Base-by-base conservation (phyloP, 2,797 vertebrate genomes). In the Sparus aurata region DNA sequence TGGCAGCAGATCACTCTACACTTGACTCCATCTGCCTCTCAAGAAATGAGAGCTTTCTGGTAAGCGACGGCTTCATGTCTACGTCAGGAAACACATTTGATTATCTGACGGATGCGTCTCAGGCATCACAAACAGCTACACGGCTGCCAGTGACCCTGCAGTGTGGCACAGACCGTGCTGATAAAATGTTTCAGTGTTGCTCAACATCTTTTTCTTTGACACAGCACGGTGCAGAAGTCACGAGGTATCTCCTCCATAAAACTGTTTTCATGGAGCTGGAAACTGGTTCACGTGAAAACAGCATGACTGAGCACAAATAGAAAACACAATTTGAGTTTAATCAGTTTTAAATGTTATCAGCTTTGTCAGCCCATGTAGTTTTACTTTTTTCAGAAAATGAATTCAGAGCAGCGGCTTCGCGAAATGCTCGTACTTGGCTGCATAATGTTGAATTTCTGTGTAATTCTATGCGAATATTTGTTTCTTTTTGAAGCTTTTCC, bases 141-240 rank as follows among this genome's bases (percentile, higher is more conserved):
- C 10, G 12, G 43, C 18, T 66, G 67, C 49, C 73, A 65, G n/a
- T 2, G 18, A 20, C 62, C 69, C 50, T 2, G 4, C 30, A 47
- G 27, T 5, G 5, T 45, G 25, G 58, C 9, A 30, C 43, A 18
- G 47, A 61, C 1, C 0, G 12, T 53, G 15, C 61, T 84, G 49
- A 75, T 82, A 72, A 81, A 75, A 64, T 58, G 41, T 52, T 5
- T 2, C 9, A 43, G 13, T 22, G n/a, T 79, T 79, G 34, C 41
- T 47, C 58, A 85, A 80, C 62, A 45, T 59, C 38, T 59, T 38
- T 82, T 50, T 63, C 23, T 72, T 57, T 65, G 58, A 86, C 75
- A 25, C 60, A n/a, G 22, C 25, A 65, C 13, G 57, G 22, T 61
- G 18, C 22, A 59, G 17, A 54, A 52, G 61, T 77, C 60, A 57